Conservation (phyloP, 2,113 vertebrate genomes). For the Crotalus helleri region DNA sequence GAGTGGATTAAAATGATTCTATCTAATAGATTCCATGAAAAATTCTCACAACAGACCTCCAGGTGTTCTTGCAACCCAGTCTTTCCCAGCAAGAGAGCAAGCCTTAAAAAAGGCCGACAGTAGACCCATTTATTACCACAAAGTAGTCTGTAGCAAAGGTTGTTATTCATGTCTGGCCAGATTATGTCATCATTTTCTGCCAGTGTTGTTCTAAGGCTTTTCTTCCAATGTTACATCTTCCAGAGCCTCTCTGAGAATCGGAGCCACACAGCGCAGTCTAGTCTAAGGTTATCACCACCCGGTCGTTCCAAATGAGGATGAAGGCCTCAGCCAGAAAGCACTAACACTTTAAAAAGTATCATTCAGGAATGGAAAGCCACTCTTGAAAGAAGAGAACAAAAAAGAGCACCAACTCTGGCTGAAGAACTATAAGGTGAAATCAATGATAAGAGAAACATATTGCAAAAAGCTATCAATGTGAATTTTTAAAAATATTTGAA, state of each 20-base stretch:
- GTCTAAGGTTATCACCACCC: background rate
- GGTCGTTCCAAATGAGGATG: background rate
- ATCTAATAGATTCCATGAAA: background rate
- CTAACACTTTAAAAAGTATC: background rate
- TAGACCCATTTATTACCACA: background rate
- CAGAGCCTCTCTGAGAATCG: background rate
- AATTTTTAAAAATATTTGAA: background rate
- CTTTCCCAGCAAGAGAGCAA: background rate
- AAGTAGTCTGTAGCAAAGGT: background rate
- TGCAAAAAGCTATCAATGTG: background rate
- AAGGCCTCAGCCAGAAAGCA: background rate
- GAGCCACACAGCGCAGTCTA: background rate
- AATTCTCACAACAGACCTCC: background rate
- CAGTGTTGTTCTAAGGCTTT: background rate
- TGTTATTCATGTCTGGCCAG: background rate
- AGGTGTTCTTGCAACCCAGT: background rate
- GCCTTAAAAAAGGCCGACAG: too few species aligned
- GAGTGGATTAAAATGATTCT: background rate
- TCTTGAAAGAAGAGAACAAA: background rate
- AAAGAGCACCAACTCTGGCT: background rate
- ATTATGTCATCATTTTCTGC: background rate
- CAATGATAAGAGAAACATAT: background rate
- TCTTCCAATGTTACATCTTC: background rate
- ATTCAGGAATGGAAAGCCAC: background rate
- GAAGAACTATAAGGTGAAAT: background rate